These are phyloP conservation scores for Vireo griseus DNA, from an alignment of 2,797 vertebrate genomes.

Conservation along the genomic window DNA sequence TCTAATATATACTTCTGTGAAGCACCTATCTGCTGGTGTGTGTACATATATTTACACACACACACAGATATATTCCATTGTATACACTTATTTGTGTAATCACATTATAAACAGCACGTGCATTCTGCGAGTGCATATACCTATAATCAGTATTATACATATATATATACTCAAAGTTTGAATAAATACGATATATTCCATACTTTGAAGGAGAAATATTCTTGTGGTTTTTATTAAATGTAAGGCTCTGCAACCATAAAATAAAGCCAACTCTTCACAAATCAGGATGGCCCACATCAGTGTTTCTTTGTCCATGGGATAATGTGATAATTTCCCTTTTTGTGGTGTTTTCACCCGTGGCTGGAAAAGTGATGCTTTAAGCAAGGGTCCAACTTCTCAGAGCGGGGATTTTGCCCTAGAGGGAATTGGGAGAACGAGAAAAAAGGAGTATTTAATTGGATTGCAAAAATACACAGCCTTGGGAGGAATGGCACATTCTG, in stretches of 20 bases:
- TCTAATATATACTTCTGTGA: conserved; percentile 57
- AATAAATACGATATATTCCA: conserved; percentile 55
- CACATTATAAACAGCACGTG: background rate
- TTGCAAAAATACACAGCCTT: background rate
- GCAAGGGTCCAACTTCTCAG: background rate
- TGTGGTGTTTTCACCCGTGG: background rate
- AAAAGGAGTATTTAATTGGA: background rate
- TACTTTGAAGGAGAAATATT: conserved; percentile 48
- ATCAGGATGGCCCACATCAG: conserved; percentile 38
- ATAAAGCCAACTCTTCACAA: conserved; percentile 51
- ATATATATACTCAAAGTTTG: conserved; percentile 29
- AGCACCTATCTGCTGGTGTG: conserved; percentile 38
- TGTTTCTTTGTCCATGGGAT: conserved; percentile 42
- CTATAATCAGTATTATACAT: conserved; percentile 30
- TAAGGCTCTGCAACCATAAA: conserved; percentile 55
- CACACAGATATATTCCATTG: conserved; percentile 12
- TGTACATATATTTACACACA: background rate
- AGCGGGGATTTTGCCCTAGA: background rate
- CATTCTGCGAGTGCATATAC: conserved; percentile 36
- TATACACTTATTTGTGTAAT: conserved; percentile 61
- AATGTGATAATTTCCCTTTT: background rate
- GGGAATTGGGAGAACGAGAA: background rate
- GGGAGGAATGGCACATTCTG: background rate
- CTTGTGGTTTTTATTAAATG: conserved; percentile 62
- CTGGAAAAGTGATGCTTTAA: background rate